Percentiles rank a stretch among this genome's conserved stretches.
phyloP scores from a whole-genome alignment of 2,113 vertebrate genomes.

The Lepisosteus osseus region DNA sequence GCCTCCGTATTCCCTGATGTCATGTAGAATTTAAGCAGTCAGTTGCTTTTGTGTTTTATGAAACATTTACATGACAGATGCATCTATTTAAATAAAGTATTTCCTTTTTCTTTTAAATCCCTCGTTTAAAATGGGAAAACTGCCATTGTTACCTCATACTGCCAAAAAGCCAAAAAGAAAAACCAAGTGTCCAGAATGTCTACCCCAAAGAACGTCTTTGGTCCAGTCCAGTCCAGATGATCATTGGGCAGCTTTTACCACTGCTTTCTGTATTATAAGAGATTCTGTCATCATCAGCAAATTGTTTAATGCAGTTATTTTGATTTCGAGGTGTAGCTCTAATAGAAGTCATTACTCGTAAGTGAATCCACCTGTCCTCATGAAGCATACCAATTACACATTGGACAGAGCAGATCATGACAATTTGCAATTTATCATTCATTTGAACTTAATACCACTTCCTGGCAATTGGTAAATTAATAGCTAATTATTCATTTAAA shows the following conservation, averaged over 20 bases:
- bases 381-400: neutral
- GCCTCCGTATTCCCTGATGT: neutral
- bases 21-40: neutral
- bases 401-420: neutral
- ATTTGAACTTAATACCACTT: too few species aligned
- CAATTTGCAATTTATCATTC: too few species aligned
- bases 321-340: too few species aligned
- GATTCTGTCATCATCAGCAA: neutral
- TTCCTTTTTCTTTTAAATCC: neutral
- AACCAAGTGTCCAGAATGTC: slow-evolving; percentile 39
- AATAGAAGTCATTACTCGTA: too few species aligned
- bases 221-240: slow-evolving; percentile 35
- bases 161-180: slow-evolving; percentile 30
- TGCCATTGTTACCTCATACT: slow-evolving; percentile 5
- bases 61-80: too few species aligned
- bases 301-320: too few species aligned
- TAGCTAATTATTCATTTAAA: too few species aligned
- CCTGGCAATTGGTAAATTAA: too few species aligned
- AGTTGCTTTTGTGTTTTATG: too few species aligned
- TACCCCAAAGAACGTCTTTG: slow-evolving; percentile 27
- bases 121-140: neutral
- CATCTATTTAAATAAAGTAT: neutral
- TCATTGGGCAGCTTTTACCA: neutral
- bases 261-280: slow-evolving; percentile 15
- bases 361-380: too few species aligned